phyloP scores from a whole-genome alignment of 2,888 invertebrate species.

The Volucella zonaria region DNA sequence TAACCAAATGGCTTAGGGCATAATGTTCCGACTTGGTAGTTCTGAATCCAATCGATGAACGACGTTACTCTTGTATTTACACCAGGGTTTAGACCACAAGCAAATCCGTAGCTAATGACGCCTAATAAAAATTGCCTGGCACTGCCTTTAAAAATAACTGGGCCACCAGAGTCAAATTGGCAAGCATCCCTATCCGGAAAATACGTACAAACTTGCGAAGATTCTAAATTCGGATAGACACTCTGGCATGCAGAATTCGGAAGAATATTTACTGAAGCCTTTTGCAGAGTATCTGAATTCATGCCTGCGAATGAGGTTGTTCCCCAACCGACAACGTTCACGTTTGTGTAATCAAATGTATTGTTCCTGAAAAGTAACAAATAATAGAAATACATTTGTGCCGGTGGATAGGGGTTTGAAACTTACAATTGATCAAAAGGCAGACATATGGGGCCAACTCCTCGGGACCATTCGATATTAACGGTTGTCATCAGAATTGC shows the following conservation, averaged over 20 bases:
- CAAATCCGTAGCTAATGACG: constrained; percentile 84
- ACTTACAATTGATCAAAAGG: constrained; percentile 83
- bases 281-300: constrained; percentile 83
- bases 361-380: constrained; percentile 55
- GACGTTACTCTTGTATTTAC: constrained; percentile 85
- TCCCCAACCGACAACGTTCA: constrained; percentile 84
- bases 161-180: constrained; percentile 84
- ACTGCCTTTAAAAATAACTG: constrained; percentile 82
- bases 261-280: constrained; percentile 77
- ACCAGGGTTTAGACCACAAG: constrained; percentile 83
- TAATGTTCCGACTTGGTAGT: constrained; percentile 60
- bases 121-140: constrained; percentile 83
- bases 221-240: constrained; percentile 9
- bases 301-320: constrained; percentile 83
- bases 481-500: constrained; percentile 82
- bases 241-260: constrained; percentile 33
- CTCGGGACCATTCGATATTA: constrained; percentile 83
- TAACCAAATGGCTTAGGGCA: constrained; percentile 53
- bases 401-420: neutral
- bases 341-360: constrained; percentile 75
- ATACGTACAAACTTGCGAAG: constrained; percentile 81
- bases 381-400: neutral
- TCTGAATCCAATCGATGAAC: constrained; percentile 84
- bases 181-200: constrained; percentile 83
- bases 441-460: constrained; percentile 86